These are phyloP conservation scores for Panzeria rudis DNA, from an alignment of 2,888 invertebrate species.

Conservation along the genomic window DNA sequence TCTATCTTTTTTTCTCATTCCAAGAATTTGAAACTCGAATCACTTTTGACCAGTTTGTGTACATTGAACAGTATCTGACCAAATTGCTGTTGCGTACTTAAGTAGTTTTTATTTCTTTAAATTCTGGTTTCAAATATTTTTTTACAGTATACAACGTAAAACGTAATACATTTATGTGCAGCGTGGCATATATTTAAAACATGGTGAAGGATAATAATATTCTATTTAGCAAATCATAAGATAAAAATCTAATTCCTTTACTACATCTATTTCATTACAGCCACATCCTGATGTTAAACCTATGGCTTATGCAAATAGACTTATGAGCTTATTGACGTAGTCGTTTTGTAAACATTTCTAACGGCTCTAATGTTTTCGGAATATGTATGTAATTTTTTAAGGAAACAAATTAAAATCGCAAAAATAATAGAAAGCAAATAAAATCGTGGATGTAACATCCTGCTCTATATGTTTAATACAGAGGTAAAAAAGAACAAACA, in stretches of 20 bases:
- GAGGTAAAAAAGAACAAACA: constrained; percentile 14
- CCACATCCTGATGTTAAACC: constrained; percentile 98
- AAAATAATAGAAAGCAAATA: constrained; percentile 40
- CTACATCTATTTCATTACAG: constrained; percentile 85
- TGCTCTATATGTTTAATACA: constrained; percentile 30
- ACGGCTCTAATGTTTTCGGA: constrained; percentile 67
- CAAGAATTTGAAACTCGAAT: too few species aligned
- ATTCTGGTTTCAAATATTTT: too few species aligned
- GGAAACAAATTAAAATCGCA: constrained; percentile 39
- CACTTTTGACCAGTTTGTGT: too few species aligned
- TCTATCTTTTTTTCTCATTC: too few species aligned
- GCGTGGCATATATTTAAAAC: not conserved
- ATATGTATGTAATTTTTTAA: constrained; percentile 54
- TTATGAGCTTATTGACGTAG: constrained; percentile 87
- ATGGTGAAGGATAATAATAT: not conserved
- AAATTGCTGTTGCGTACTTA: too few species aligned
- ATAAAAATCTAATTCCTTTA: not conserved
- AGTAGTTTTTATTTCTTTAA: not conserved
- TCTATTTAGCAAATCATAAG: not conserved
- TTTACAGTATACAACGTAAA: too few species aligned
- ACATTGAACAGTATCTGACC: too few species aligned
- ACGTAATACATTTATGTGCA: too few species aligned
- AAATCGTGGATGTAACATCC: constrained; percentile 48
- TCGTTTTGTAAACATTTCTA: constrained; percentile 73
- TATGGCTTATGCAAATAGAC: constrained; percentile 97